These are phyloP conservation scores for Peromyscus melanophrys DNA, from an alignment of 2,797 vertebrate genomes.

Conservation along the genomic window DNA sequence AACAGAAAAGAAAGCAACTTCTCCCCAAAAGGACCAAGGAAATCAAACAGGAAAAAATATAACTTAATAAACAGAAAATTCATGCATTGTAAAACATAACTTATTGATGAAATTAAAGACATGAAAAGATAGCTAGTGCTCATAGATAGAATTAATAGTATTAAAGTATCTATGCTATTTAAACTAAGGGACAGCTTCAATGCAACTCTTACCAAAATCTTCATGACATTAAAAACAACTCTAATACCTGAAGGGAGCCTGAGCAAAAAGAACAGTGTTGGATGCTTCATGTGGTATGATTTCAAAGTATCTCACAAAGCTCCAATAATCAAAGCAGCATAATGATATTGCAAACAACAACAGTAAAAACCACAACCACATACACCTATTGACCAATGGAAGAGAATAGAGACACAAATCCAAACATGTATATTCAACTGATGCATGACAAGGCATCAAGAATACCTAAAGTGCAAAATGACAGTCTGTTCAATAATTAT, in stretches of 20 bases:
- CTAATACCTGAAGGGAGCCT: neutral
- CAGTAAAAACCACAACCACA: neutral
- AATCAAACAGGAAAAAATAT: neutral
- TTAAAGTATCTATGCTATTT: neutral
- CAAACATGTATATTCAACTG: neutral
- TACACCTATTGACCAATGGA: neutral
- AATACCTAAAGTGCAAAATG: neutral
- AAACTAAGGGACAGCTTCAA: neutral
- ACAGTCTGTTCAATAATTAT: neutral
- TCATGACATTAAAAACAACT: neutral
- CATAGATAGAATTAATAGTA: neutral
- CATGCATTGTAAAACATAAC: neutral
- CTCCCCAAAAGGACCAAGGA: neutral
- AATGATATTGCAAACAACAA: neutral
- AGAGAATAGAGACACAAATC: neutral
- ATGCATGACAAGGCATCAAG: neutral
- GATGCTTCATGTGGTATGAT: neutral
- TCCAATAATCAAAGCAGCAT: neutral
- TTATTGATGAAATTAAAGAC: neutral
- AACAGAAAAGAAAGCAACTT: neutral
- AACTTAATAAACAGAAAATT: neutral
- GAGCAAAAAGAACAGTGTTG: neutral
- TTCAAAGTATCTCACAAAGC: neutral
- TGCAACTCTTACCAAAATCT: neutral
- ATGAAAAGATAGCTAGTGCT: neutral